These are phyloP conservation scores for Umimayanthus kanabou DNA, from an alignment of 92 coral and sea anemone genomes.

Conservation along the genomic window DNA sequence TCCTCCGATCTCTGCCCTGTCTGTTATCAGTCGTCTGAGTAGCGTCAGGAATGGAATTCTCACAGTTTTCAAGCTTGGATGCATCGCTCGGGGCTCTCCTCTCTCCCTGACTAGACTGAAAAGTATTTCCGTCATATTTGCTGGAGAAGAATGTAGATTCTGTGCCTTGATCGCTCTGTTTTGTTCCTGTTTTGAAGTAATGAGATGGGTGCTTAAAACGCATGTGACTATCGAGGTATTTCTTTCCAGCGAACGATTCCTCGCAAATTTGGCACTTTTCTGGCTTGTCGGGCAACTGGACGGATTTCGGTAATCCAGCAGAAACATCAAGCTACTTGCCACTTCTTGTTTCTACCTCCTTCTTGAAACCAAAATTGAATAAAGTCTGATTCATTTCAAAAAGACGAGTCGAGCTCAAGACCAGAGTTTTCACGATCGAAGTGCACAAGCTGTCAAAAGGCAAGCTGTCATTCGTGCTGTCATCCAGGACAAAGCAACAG, in stretches of 20 bases:
- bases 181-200: neutral
- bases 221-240: conserved; percentile 44
- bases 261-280: conserved; percentile 35
- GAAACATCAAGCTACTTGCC: conserved; percentile 36
- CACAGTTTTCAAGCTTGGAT: no score
- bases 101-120: no score
- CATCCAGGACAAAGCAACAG: neutral
- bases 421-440: no score
- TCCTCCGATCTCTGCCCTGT: no score
- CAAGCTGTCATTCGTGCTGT: neutral
- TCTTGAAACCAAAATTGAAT: conserved; percentile 35
- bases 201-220: conserved; percentile 44
- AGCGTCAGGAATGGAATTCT: no score
- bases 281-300: conserved; percentile 34
- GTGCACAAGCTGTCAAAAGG: no score
- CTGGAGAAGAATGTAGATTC: no score
- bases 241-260: conserved; percentile 27
- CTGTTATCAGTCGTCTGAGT: no score
- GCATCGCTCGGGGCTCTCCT: no score
- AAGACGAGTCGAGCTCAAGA: no score
- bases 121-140: no score
- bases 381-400: conserved; percentile 43
- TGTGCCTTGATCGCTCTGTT: conserved; percentile 6
- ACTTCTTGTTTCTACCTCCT: conserved; percentile 38
- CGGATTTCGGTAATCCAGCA: conserved; percentile 19